phyloP scores from a whole-genome alignment of 1,140 invertebrate genomes.

The Orius laevigatus region DNA sequence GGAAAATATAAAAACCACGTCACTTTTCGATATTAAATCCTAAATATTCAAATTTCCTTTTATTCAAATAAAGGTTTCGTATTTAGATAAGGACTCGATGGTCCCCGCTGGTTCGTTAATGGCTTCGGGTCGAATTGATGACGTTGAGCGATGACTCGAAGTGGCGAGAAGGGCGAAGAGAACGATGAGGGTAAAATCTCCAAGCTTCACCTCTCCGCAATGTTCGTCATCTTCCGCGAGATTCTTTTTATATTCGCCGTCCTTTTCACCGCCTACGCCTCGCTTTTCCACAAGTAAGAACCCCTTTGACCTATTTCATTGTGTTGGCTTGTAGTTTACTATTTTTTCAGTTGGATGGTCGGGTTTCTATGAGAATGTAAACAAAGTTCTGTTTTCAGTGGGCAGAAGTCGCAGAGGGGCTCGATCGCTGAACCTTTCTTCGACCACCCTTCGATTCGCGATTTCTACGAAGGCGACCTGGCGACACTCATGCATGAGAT shows the following conservation, averaged over 20 bases:
- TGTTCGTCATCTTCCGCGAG: conserved; percentile 30
- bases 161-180: no score
- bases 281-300: conserved; percentile 31
- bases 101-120: no score
- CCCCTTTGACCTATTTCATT: conserved; percentile 11
- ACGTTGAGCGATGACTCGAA: no score
- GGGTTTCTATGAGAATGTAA: conserved; percentile 1
- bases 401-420: conserved; percentile 45
- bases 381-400: conserved; percentile 31
- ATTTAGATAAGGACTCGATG: no score
- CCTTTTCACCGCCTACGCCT: conserved; percentile 30
- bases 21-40: no score
- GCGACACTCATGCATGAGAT: conserved; percentile 39
- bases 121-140: no score
- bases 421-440: conserved; percentile 53
- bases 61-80: no score
- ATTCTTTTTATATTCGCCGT: conserved; percentile 29
- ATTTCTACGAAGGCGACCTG: conserved; percentile 57
- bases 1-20: no score
- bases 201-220: conserved; percentile 17
- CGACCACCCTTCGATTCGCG: conserved; percentile 35
- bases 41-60: no score
- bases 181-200: no score
- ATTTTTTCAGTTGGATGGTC: conserved; percentile 6
- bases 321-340: conserved; percentile 8